Evolutionary conservation across 2,888 invertebrate species (phyloP).

Genomic region (Synergus japonicus): DNA sequence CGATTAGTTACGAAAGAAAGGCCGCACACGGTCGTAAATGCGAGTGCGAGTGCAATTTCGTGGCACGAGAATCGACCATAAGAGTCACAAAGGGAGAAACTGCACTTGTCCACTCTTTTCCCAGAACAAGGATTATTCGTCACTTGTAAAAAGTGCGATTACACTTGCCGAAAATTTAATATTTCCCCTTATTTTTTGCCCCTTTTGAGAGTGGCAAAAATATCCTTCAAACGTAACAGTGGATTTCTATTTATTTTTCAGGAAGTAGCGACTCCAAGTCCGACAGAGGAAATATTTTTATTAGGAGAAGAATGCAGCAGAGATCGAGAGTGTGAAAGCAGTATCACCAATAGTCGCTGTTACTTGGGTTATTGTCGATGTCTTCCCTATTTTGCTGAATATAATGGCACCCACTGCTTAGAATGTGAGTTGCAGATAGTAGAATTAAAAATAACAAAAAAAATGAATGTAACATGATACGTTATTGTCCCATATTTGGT

Average conservation of each 20-base stretch:
- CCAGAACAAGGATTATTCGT: background rate
- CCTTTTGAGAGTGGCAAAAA: too few relatives aligned
- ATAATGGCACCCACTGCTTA: constrained; percentile 88
- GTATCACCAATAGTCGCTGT: constrained; percentile 83
- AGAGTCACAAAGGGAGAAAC: constrained; percentile 51
- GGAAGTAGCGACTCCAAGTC: constrained; percentile 57
- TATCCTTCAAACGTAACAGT: background rate
- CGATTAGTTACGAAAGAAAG: constrained; percentile 60
- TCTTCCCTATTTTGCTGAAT: constrained; percentile 88
- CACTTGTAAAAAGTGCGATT: background rate
- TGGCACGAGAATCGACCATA: constrained; percentile 40
- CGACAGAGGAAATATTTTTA: constrained; percentile 65
- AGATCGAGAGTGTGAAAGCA: constrained; percentile 82
- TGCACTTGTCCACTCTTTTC: constrained; percentile 44
- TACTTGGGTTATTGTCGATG: constrained; percentile 87
- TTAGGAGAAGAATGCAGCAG: constrained; percentile 83
- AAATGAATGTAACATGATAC: background rate
- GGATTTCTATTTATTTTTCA: constrained; percentile 50
- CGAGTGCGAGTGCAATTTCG: constrained; percentile 54
- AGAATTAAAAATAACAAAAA: constrained; percentile 10
- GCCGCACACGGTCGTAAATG: constrained; percentile 51
- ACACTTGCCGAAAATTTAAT: too few relatives aligned
- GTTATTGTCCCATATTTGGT: constrained; percentile 18
- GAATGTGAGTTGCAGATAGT: constrained; percentile 84
- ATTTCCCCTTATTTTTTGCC: too few relatives aligned